Evolutionary conservation across 2,113 vertebrate genomes (phyloP).

Genomic region (Neogale vison): DNA sequence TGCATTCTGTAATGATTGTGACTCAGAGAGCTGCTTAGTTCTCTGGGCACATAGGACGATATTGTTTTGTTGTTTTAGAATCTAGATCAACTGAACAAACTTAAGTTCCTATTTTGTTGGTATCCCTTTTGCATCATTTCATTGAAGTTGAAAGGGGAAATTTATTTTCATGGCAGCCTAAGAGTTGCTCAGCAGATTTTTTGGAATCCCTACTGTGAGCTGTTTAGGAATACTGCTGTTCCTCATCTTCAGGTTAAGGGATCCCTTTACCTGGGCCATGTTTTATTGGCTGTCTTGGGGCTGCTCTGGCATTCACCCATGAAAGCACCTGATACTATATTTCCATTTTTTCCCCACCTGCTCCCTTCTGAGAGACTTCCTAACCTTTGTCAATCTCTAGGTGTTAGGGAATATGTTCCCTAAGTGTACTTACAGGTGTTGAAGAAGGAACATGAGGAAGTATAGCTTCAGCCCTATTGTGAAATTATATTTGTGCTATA

Average conservation of each 20-base stretch:
- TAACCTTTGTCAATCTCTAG: background rate
- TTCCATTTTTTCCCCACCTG: background rate
- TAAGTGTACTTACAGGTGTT: background rate
- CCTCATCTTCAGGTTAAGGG: background rate
- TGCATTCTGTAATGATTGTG: conserved; percentile 21
- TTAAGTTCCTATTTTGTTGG: conserved; percentile 4
- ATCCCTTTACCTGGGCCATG: background rate
- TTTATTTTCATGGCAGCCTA: background rate
- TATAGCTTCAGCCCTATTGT: background rate
- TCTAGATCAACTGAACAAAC: background rate
- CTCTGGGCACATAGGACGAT: background rate
- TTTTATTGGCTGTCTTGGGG: background rate
- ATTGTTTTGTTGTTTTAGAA: conserved; percentile 32
- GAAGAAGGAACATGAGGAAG: background rate
- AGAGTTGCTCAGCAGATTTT: background rate
- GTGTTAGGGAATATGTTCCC: background rate
- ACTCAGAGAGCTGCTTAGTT: conserved; percentile 41
- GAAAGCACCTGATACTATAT: background rate
- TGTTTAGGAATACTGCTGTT: background rate
- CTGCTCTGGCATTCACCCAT: background rate
- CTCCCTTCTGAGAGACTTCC: background rate
- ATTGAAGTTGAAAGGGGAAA: background rate
- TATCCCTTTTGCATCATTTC: background rate
- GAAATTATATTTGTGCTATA: background rate
- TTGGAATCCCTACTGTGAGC: background rate